Conservation (phyloP, 2,797 vertebrate species). For the Scomberomorus guttatus region DNA sequence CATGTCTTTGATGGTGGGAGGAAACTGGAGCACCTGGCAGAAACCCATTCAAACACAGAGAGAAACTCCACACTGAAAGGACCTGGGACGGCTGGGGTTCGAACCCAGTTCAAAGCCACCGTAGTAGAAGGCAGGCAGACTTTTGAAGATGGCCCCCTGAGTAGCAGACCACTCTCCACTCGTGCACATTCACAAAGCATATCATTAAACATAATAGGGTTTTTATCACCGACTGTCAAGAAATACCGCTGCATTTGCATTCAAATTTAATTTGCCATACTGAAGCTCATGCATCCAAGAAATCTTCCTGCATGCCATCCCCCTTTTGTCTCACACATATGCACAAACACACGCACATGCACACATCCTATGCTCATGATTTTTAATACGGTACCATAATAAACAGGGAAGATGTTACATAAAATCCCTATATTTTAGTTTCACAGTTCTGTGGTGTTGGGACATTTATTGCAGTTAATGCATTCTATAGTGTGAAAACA, state of each 20-base stretch:
- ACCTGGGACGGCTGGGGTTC: background rate
- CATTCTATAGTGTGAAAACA: constrained; percentile 33
- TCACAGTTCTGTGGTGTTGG: constrained; percentile 40
- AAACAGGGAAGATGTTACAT: constrained; percentile 67
- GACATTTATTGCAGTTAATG: constrained; percentile 52
- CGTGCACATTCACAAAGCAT: constrained; percentile 89
- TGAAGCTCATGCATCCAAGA: constrained; percentile 85
- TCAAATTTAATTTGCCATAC: constrained; percentile 89
- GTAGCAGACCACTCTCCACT: constrained; percentile 84
- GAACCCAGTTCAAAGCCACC: constrained; percentile 48
- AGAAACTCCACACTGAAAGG: too few species aligned
- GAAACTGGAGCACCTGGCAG: too few species aligned
- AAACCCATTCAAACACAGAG: too few species aligned
- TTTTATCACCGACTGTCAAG: constrained; percentile 89
- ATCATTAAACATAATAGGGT: constrained; percentile 90
- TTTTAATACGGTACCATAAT: constrained; percentile 68
- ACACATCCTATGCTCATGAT: constrained; percentile 55
- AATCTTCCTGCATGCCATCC: constrained; percentile 78
- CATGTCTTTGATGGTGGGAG: too few species aligned
- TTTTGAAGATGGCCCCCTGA: constrained; percentile 75
- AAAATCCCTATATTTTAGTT: constrained; percentile 60
- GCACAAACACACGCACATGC: constrained; percentile 31
- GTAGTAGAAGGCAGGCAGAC: constrained; percentile 51
- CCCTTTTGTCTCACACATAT: constrained; percentile 62
- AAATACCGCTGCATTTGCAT: constrained; percentile 89